phyloP scores from a whole-genome alignment of 2,888 invertebrate genomes.

The Caenorhabditis sp. region DNA sequence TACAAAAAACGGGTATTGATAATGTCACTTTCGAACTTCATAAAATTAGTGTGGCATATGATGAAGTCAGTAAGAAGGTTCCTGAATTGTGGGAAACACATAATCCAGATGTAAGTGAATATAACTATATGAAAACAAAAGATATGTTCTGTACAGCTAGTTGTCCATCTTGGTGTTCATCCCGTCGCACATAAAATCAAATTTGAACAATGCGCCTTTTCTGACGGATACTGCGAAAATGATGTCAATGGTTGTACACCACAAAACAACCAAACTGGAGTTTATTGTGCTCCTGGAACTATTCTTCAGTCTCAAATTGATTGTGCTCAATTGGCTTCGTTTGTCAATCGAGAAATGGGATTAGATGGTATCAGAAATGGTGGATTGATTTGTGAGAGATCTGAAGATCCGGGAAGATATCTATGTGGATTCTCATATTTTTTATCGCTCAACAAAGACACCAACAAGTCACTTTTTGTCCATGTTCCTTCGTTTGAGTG shows the following conservation, averaged over 20 bases:
- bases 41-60: conserved; percentile 43
- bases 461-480: conserved; percentile 46
- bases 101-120: conserved; percentile 31
- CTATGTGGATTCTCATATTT: conserved; percentile 57
- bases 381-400: conserved; percentile 23
- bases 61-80: conserved; percentile 33
- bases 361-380: conserved; percentile 16
- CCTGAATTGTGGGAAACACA: conserved; percentile 41
- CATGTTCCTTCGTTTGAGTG: conserved; percentile 50
- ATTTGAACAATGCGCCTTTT: conserved; percentile 50
- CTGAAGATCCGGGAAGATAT: conserved; percentile 52
- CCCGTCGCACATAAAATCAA: conserved; percentile 27
- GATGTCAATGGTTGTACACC: conserved; percentile 48
- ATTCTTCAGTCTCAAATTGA: conserved; percentile 22
- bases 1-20: conserved; percentile 26
- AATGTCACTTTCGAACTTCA: conserved; percentile 31
- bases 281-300: conserved; percentile 6
- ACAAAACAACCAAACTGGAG: conserved; percentile 14
- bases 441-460: conserved; percentile 41
- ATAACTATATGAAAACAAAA: too few relatives aligned
- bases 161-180: conserved; percentile 57
- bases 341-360: conserved; percentile 15
- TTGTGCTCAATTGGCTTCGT: conserved; percentile 24
- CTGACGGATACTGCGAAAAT: conserved; percentile 46
- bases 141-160: conserved; percentile 25